Base-by-base conservation (phyloP, 2,113 vertebrate species). In the Pachyramphus minor region DNA sequence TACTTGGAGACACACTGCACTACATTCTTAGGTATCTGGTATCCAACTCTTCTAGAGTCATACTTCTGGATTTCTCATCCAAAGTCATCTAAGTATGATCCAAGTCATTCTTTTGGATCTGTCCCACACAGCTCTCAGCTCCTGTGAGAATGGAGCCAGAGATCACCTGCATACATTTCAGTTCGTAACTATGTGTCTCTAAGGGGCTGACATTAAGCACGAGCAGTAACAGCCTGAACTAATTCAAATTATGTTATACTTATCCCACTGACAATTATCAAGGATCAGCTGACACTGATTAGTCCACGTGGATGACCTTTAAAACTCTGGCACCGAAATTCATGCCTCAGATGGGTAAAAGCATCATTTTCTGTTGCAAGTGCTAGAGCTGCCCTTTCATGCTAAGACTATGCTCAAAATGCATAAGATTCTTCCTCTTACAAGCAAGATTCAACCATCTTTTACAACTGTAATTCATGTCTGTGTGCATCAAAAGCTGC, bases 171-270 rank as follows among this genome's bases (percentile, higher is more conserved):
- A 14, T 1, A 6, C 56, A 27, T 42, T 58, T 41, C 73, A n/a
- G 52, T 41, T 56, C 2, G 0, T 23, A 79, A 50, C 47, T 17
- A 1, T 9, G 28, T 21, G 45, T 2, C 0, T 42, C 55, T n/a
- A 30, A 80, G 31, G 47, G 14, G 33, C 66, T 82, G 55, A 24
- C 47, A 35, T 23, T 45, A 63, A 84, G 87, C 44, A 37, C 0
- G 0, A 75, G 45, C 45, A 74, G 21, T 18, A 72, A 84, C 41
- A 30, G 22, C 10, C 66, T 82, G 47, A 95, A 73, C 60, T 59
- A 87, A 88, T 49, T 55, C 73, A 45, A 37, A 63, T 75, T 27
- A 66, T 2, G 0, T 11, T 47, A 28, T 24, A 41, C 41, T 64
- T 58, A 85, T 6, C 20, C 39, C 58, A 77, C 44, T 52, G 58